Evolutionary conservation across 2,113 vertebrate genomes (phyloP).

Genomic region (Cyanoramphus novaezelandiae): DNA sequence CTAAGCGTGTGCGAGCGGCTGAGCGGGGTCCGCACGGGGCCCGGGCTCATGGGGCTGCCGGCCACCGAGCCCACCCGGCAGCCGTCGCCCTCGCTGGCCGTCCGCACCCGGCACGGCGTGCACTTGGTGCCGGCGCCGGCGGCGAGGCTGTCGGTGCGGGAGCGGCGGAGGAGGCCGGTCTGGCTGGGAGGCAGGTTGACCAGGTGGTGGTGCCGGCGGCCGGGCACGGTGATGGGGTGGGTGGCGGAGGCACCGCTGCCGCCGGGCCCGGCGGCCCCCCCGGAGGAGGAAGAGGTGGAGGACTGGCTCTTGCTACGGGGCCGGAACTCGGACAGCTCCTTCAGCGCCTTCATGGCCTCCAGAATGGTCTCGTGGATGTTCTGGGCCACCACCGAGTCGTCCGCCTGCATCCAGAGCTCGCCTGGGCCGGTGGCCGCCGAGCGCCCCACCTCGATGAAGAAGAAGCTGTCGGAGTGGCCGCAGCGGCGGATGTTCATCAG

Average conservation of each 20-base stretch:
- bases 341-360: slow-evolving; percentile 97
- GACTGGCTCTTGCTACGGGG: slow-evolving; percentile 98
- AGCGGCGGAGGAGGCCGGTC: slow-evolving; percentile 85
- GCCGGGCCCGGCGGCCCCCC: background rate
- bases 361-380: slow-evolving; percentile 97
- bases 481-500: slow-evolving; percentile 97
- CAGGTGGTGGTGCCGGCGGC: slow-evolving; percentile 83
- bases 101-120: slow-evolving; percentile 81
- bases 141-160: slow-evolving; percentile 84
- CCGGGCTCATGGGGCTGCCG: slow-evolving; percentile 88
- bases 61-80: slow-evolving; percentile 80
- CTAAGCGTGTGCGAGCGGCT: slow-evolving; percentile 87
- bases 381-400: slow-evolving; percentile 97
- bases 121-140: slow-evolving; percentile 69
- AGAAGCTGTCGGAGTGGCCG: slow-evolving; percentile 97
- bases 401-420: slow-evolving; percentile 98
- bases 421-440: slow-evolving; percentile 95
- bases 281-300: slow-evolving; percentile 77
- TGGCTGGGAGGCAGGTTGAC: slow-evolving; percentile 88
- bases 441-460: slow-evolving; percentile 96
- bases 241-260: slow-evolving; percentile 70
- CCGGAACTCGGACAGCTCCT: slow-evolving; percentile 94
- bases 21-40: slow-evolving; percentile 81
- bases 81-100: slow-evolving; percentile 85
- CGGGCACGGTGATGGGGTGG: slow-evolving; percentile 84